Conservation (phyloP, 2,888 invertebrate species). For the Mycogona germanica region DNA sequence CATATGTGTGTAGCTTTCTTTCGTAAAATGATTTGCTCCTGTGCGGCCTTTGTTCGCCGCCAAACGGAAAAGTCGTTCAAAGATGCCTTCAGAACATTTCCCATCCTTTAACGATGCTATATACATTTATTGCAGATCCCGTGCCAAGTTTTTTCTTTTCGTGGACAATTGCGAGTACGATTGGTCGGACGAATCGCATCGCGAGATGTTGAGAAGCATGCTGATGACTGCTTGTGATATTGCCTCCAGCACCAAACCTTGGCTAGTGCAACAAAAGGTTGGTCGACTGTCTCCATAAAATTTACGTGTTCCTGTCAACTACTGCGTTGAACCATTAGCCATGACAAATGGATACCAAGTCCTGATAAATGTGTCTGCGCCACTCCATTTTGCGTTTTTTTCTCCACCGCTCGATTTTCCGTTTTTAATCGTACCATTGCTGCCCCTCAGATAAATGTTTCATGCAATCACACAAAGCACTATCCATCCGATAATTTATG, state of each 20-base stretch:
- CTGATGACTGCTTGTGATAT: constrained; percentile 47
- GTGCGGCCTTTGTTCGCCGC: no score
- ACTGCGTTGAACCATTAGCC: no score
- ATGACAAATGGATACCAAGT: no score
- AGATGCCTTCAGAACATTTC: not conserved
- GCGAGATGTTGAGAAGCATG: constrained; percentile 38
- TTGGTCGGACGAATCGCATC: constrained; percentile 36
- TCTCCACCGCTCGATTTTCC: not conserved
- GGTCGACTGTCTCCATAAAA: not conserved
- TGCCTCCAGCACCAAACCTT: constrained; percentile 46
- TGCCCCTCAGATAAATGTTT: no score
- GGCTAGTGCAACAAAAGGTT: constrained; percentile 46
- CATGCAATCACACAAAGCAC: not conserved
- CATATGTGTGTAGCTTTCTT: no score
- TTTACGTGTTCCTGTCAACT: no score
- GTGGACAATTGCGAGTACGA: constrained; percentile 35
- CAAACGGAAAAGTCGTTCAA: no score
- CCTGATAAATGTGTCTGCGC: no score
- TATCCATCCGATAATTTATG: no score
- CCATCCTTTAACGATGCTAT: not conserved
- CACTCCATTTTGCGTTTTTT: not conserved
- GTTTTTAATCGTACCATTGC: not conserved
- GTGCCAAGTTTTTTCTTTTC: constrained; percentile 39
- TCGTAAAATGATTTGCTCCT: no score
- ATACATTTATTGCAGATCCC: constrained; percentile 29